Percentiles rank a stretch among this genome's conserved stretches.
These are phyloP conservation scores for Agrilus biguttatus DNA, from an alignment of 2,888 invertebrate species.

Conservation along the genomic window DNA sequence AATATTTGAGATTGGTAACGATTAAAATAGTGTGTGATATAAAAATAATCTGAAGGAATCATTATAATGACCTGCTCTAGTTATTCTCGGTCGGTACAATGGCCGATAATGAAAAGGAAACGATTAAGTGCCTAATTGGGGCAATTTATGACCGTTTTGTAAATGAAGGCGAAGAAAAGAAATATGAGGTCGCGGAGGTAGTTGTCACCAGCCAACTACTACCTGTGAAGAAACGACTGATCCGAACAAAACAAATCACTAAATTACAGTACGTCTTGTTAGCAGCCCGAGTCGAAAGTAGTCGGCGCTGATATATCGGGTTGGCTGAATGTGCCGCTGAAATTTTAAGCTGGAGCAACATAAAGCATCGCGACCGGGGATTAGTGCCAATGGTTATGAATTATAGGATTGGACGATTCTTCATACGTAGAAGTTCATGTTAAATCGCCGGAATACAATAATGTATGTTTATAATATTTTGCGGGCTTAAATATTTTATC, in stretches of 20 bases:
- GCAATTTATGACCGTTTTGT: no score
- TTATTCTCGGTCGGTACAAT: no score
- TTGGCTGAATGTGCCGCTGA: constrained; percentile 20
- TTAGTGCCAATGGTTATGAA: constrained; percentile 21
- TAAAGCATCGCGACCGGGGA: constrained; percentile 22
- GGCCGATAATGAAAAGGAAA: no score
- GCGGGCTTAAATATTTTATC: constrained; percentile 9
- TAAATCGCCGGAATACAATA: constrained; percentile 24
- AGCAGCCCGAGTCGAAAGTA: constrained; percentile 15
- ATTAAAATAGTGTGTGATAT: no score
- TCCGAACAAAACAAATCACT: constrained; percentile 4
- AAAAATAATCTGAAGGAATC: no score
- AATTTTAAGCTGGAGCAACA: constrained; percentile 21
- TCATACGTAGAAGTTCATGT: constrained; percentile 25
- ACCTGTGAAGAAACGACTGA: no score
- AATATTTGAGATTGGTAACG: no score
- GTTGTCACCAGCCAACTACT: background rate
- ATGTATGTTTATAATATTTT: constrained; percentile 18
- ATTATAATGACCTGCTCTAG: no score
- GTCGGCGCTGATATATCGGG: constrained; percentile 18
- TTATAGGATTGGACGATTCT: constrained; percentile 20
- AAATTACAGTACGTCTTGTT: constrained; percentile 16
- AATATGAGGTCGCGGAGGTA: background rate
- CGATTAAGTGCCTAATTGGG: no score
- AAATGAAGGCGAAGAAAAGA: no score